A percentile compares a stretch with the other conserved stretches of the same genome.
These are phyloP conservation scores for Myathropa florea DNA, from an alignment of 2,888 invertebrate species.

Conservation along the genomic window DNA sequence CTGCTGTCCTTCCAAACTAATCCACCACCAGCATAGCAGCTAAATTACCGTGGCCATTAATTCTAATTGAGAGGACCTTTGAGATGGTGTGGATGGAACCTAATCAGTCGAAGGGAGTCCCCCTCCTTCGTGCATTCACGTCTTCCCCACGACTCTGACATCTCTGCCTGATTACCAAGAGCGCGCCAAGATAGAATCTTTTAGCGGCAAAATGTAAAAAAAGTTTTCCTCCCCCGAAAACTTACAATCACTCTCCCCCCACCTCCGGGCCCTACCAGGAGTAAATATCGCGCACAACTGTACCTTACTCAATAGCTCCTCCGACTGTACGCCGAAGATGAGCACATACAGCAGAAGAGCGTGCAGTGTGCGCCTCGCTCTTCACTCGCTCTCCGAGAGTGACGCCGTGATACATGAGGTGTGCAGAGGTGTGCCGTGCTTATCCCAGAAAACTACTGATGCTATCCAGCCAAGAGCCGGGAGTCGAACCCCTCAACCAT, in stretches of 20 bases:
- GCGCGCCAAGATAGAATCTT: slow-evolving; percentile 36
- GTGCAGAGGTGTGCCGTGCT: slow-evolving; percentile 29
- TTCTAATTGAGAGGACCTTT: slow-evolving; percentile 56
- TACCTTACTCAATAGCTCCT: slow-evolving; percentile 12
- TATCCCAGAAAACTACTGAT: neutral
- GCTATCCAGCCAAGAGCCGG: neutral
- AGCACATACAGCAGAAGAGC: neutral
- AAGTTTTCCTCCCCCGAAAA: neutral
- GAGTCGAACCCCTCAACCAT: too few relatives aligned
- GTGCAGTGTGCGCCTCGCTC: neutral
- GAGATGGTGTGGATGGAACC: neutral
- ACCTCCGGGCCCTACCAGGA: neutral
- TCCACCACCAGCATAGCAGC: slow-evolving; percentile 7
- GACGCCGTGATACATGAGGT: slow-evolving; percentile 11
- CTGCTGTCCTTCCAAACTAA: neutral
- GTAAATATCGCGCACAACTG: slow-evolving; percentile 51
- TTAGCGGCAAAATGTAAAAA: slow-evolving; percentile 29
- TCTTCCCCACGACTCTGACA: neutral
- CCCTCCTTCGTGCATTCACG: neutral
- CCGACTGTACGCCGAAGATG: neutral
- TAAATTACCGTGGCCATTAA: slow-evolving; percentile 22
- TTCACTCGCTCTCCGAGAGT: neutral
- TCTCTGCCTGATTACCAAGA: slow-evolving; percentile 13
- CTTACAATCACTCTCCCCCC: neutral
- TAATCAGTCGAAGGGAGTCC: slow-evolving; percentile 1